phyloP scores from a whole-genome alignment of 35 echinoderm and acorn worm species.

The Lytechinus pictus region DNA sequence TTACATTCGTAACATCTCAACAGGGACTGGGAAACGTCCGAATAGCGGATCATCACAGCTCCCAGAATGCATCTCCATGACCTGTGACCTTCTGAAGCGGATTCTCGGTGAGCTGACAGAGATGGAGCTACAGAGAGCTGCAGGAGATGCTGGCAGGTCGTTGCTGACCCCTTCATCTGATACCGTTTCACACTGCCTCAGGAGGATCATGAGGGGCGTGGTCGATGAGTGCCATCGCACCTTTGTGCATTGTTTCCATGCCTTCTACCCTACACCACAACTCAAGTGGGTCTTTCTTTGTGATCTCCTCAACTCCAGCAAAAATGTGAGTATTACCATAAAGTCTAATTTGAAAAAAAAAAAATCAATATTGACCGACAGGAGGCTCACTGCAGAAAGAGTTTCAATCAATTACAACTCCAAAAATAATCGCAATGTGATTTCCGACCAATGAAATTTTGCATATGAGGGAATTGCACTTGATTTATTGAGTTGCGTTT shows the following conservation, averaged over 20 bases:
- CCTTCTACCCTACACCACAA: constrained; percentile 94
- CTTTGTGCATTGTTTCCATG: constrained; percentile 97
- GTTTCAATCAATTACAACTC: too few relatives aligned
- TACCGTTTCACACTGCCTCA: background rate
- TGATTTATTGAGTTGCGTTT: too few relatives aligned
- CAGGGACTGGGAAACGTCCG: constrained; percentile 65
- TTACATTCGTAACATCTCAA: background rate
- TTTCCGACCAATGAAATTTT: too few relatives aligned
- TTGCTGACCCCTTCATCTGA: background rate
- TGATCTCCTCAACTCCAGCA: constrained; percentile 66
- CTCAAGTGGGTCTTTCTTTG: constrained; percentile 97
- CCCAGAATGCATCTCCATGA: constrained; percentile 89
- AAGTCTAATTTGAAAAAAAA: background rate
- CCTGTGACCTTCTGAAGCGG: constrained; percentile 77
- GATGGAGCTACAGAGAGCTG: background rate
- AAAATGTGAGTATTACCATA: constrained; percentile 44
- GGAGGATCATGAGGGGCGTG: constrained; percentile 65
- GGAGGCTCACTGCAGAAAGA: too few relatives aligned
- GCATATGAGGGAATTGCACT: too few relatives aligned
- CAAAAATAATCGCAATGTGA: too few relatives aligned
- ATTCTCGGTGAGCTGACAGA: constrained; percentile 69
- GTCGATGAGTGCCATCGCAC: constrained; percentile 87
- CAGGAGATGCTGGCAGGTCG: background rate
- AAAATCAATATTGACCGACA: too few relatives aligned
- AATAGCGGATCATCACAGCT: constrained; percentile 66